Percentiles rank a stretch among this genome's conserved stretches.
These are phyloP conservation scores for Chrysodeixis includens DNA, from an alignment of 2,888 invertebrate species.

Conservation along the genomic window DNA sequence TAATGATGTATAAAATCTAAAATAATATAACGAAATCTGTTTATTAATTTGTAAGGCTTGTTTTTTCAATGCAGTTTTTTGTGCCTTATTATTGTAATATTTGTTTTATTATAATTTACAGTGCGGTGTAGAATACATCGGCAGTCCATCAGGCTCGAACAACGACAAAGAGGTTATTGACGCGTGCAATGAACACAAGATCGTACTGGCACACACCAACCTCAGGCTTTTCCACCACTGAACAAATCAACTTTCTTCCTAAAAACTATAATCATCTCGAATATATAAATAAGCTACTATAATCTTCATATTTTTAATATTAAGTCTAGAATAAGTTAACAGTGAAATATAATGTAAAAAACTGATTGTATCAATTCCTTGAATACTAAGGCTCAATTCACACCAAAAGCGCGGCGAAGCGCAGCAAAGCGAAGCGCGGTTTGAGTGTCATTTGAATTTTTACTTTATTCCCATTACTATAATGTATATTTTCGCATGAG, in stretches of 20 bases:
- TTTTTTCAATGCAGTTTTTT: too few species aligned
- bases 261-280: neutral
- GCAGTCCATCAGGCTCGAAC: conserved; percentile 97
- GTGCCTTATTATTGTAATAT: neutral
- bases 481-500: too few species aligned
- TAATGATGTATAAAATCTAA: too few species aligned
- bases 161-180: conserved; percentile 96
- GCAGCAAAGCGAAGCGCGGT: too few species aligned
- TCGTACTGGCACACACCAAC: conserved; percentile 96
- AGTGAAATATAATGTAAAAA: neutral
- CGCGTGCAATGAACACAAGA: conserved; percentile 97
- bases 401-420: too few species aligned
- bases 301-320: neutral
- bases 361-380: neutral
- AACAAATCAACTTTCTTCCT: conserved; percentile 50
- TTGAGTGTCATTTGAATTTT: too few species aligned
- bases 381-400: too few species aligned
- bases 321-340: neutral
- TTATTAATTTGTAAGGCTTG: too few species aligned
- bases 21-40: too few species aligned
- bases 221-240: conserved; percentile 98
- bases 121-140: conserved; percentile 98
- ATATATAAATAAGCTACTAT: conserved; percentile 4
- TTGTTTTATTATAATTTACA: conserved; percentile 74
- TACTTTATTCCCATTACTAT: too few species aligned